These are phyloP conservation scores for Dolichopus griseipennis DNA, from an alignment of 2,888 invertebrate species.

Conservation along the genomic window DNA sequence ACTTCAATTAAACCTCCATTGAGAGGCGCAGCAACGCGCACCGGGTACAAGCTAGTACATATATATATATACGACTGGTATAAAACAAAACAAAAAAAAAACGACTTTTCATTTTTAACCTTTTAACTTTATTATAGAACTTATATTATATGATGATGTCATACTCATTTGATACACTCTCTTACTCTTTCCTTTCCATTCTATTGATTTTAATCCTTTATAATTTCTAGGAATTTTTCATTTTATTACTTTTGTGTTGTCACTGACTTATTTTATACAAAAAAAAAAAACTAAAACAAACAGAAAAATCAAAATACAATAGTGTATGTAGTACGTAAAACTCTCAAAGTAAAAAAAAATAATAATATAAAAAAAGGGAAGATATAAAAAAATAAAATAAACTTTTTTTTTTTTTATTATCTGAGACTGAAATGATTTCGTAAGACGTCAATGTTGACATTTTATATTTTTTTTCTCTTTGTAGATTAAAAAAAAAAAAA, in stretches of 20 bases:
- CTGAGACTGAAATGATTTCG: background rate
- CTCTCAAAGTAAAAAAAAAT: too few species aligned
- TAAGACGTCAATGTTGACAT: conserved; percentile 1
- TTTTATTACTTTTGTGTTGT: background rate
- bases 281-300: too few species aligned
- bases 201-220: background rate
- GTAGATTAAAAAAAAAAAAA: too few species aligned
- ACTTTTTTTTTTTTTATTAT: background rate
- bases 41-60: too few species aligned
- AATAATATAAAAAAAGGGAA: background rate
- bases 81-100: too few species aligned
- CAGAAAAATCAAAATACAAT: too few species aligned
- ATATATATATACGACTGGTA: too few species aligned
- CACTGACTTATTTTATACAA: background rate
- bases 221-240: background rate
- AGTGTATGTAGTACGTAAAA: too few species aligned
- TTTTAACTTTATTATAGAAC: background rate
- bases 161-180: background rate
- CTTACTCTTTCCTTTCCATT: too few species aligned
- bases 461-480: background rate
- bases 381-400: background rate
- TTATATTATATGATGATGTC: conserved; percentile 2
- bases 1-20: too few species aligned
- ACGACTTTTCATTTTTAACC: background rate
- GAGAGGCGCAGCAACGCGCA: too few species aligned